Base-by-base conservation (phyloP, 1,140 invertebrate genomes). In the Drosophila bipectinata region DNA sequence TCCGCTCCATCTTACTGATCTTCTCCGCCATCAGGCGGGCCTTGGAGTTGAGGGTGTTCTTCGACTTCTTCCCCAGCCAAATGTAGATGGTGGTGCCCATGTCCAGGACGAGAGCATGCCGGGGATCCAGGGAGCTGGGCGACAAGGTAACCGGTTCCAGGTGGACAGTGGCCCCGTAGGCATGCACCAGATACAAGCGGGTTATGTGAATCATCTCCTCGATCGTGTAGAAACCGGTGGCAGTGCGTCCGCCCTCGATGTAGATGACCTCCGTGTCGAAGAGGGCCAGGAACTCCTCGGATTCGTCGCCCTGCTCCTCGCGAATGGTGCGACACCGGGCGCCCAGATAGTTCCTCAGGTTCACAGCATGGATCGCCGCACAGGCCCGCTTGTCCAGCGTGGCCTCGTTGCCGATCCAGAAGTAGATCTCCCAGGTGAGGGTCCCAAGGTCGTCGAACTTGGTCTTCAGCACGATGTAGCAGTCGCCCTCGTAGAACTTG, bases 401-500 rank as follows among this genome's bases (percentile, higher is more conserved):
- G 12, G 98, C 96, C 92, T 98, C 97, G 77, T 96, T 96, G 41
- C 99, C 99, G 89, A 99, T 99, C 98, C 98, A 99, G 91, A 99
- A 99, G 93, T 96, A 99, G 81, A 99, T 99, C 81, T 98, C 95
- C 97, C 98, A 99, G 55, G 94, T 94, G 0, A 99, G 92, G 55
- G 95, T 96, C 47, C 97, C 96, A 77, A 95, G 95, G 34, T 98
- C 96, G 91, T 99, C 98, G 37, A 96, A 92, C 37, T 93, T 94
- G 0, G 99, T 99, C 92, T 99, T 98, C 47, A 99, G 92, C 57
- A 99, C 94, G 78, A 99, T 99, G 91, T 99, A 99, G 92, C 98
- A 99, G 92, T 99, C 99, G 12, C 97, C 99, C 93, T 99, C 98
- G 91, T 99, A 99, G 92, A 99, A 99, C 92, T 99, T 99, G 6